A percentile compares a stretch with the other conserved stretches of the same genome.
Conservation (phyloP, 2,113 vertebrate species). For the Eretmochelys imbricata region DNA sequence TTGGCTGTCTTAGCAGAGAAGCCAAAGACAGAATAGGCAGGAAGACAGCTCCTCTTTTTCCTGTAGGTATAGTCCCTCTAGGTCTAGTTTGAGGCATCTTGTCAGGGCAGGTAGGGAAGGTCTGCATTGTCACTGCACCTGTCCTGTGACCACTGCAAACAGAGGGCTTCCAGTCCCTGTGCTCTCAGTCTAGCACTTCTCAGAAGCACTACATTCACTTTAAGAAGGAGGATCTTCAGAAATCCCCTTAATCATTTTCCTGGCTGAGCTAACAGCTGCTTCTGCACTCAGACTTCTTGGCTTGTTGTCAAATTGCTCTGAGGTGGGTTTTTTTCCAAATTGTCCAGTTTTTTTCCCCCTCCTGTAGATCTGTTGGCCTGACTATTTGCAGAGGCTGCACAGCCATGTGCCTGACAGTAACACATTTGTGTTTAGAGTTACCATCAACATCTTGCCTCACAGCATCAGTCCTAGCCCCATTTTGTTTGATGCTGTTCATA, state of each 20-base stretch:
- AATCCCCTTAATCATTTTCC: neutral
- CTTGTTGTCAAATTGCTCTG: neutral
- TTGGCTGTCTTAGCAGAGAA: slow-evolving; percentile 17
- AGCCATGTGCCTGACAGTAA: slow-evolving; percentile 43
- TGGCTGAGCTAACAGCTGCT: neutral
- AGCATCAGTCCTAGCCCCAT: neutral
- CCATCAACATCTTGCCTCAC: slow-evolving; percentile 40
- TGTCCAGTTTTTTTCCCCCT: neutral
- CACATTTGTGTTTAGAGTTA: neutral
- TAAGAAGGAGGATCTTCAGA: neutral
- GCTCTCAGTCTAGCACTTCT: neutral
- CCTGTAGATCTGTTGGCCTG: neutral
- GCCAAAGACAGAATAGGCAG: neutral
- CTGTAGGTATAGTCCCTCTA: neutral
- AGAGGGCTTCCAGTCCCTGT: neutral
- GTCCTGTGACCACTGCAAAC: neutral
- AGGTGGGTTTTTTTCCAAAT: neutral
- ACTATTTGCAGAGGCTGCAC: slow-evolving; percentile 40
- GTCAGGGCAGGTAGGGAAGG: neutral
- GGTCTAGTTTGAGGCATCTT: neutral
- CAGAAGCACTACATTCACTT: neutral
- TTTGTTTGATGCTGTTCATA: neutral
- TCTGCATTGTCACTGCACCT: neutral
- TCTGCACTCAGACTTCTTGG: neutral
- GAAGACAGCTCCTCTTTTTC: neutral